phyloP scores from a whole-genome alignment of 2,888 invertebrate species.

The Sinhomidia bicolor region DNA sequence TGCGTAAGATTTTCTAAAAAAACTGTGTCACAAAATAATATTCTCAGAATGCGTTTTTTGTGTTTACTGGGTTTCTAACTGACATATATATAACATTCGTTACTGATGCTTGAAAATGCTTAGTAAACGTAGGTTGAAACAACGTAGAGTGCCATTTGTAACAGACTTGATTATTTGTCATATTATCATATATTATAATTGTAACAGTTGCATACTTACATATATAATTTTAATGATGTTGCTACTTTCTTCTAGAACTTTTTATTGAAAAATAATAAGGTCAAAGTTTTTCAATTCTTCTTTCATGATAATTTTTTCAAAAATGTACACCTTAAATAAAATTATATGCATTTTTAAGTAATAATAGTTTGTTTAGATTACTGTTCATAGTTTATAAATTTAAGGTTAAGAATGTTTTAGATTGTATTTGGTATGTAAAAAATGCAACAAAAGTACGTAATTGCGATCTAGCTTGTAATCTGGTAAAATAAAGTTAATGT shows the following conservation, averaged over 20 bases:
- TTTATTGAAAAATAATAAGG: not conserved
- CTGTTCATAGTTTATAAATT: not conserved
- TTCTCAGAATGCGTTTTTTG: slow-evolving; percentile 12
- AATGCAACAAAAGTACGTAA: not conserved
- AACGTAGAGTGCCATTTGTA: slow-evolving; percentile 60
- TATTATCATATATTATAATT: not conserved
- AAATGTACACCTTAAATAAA: not conserved
- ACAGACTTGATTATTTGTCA: slow-evolving; percentile 61
- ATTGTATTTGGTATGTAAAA: not conserved
- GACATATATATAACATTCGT: no score
- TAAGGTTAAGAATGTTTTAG: not conserved
- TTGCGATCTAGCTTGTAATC: no score
- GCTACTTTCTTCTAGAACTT: slow-evolving; percentile 1
- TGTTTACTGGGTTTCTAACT: no score
- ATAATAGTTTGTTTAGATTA: not conserved
- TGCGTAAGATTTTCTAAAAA: not conserved
- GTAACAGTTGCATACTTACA: no score
- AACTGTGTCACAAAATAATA: slow-evolving; percentile 42
- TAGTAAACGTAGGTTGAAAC: not conserved
- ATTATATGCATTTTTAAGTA: not conserved
- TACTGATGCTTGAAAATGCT: no score
- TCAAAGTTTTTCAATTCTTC: not conserved
- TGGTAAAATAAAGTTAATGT: no score
- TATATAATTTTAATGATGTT: no score
- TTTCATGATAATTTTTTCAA: no score